Conservation (phyloP, 1,140 invertebrate species). For the Drosophila orena region DNA sequence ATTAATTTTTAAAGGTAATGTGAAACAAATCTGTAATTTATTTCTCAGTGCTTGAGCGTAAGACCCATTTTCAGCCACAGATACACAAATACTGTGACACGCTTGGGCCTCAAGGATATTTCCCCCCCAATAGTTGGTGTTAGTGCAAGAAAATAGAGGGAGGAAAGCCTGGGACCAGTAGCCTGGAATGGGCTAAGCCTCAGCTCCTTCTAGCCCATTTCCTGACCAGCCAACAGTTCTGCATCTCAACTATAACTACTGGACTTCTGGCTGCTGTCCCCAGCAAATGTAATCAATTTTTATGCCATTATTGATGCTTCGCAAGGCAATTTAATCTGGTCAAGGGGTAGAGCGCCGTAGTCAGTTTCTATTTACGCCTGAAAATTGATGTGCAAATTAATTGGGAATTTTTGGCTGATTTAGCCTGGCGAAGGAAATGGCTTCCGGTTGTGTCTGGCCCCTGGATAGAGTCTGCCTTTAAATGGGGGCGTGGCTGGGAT, state of each 20-base stretch:
- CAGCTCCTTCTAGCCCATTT: slow-evolving; percentile 49
- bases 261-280: slow-evolving; percentile 22
- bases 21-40: not conserved
- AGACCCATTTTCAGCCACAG: slow-evolving; percentile 39
- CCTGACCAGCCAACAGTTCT: slow-evolving; percentile 54
- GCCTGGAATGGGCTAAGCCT: slow-evolving; percentile 15
- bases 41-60: slow-evolving; percentile 13
- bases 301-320: slow-evolving; percentile 81
- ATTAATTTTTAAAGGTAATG: not conserved
- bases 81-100: slow-evolving; percentile 41
- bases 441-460: slow-evolving; percentile 55
- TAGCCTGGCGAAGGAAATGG: slow-evolving; percentile 32
- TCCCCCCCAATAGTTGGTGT: slow-evolving; percentile 27
- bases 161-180: not conserved
- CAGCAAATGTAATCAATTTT: slow-evolving; percentile 80
- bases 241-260: slow-evolving; percentile 60
- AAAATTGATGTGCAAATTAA: slow-evolving; percentile 74
- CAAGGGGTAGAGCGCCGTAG: not conserved
- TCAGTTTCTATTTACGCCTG: slow-evolving; percentile 52
- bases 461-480: slow-evolving; percentile 55
- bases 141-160: slow-evolving; percentile 59
- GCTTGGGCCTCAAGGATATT: slow-evolving; percentile 66
- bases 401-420: slow-evolving; percentile 71
- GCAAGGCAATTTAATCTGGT: slow-evolving; percentile 53
- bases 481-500: slow-evolving; percentile 63